phyloP scores from a whole-genome alignment of 2,888 invertebrate species.

The Trichogramma dendrolimi region DNA sequence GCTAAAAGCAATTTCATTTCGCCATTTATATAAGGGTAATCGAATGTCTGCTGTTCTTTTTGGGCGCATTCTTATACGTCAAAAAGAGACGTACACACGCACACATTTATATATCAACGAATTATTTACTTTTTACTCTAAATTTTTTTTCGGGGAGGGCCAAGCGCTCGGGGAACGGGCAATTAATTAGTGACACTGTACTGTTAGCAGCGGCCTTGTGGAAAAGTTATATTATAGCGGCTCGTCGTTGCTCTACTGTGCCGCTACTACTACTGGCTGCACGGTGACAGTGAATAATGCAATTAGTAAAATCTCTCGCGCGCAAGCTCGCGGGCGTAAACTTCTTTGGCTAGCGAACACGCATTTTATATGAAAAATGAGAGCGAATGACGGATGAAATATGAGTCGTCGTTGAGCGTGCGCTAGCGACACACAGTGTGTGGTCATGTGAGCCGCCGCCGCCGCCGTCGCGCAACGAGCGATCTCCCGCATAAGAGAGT shows the following conservation, averaged over 20 bases:
- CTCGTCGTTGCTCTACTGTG: neutral
- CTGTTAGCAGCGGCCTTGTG: no score
- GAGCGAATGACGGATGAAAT: slow-evolving; percentile 35
- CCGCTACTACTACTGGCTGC: slow-evolving; percentile 7
- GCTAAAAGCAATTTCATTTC: no score
- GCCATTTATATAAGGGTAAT: no score
- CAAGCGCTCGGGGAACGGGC: neutral
- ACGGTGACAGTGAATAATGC: slow-evolving; percentile 35
- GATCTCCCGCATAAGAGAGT: no score
- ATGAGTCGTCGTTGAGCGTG: slow-evolving; percentile 21
- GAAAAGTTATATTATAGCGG: neutral
- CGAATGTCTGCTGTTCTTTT: no score
- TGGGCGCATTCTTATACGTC: no score
- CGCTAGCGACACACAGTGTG: neutral
- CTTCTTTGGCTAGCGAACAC: slow-evolving; percentile 19
- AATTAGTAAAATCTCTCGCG: slow-evolving; percentile 33
- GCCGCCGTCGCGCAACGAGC: no score
- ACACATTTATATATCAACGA: no score
- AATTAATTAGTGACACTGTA: slow-evolving; percentile 19
- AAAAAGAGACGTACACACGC: no score
- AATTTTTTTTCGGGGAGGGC: no score
- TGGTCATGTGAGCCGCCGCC: no score
- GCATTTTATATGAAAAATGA: slow-evolving; percentile 35
- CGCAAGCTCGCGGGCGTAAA: neutral
- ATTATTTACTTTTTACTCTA: no score